Evolutionary conservation across 2,113 vertebrate species (phyloP).

Genomic region (Chloroceryle aenea): DNA sequence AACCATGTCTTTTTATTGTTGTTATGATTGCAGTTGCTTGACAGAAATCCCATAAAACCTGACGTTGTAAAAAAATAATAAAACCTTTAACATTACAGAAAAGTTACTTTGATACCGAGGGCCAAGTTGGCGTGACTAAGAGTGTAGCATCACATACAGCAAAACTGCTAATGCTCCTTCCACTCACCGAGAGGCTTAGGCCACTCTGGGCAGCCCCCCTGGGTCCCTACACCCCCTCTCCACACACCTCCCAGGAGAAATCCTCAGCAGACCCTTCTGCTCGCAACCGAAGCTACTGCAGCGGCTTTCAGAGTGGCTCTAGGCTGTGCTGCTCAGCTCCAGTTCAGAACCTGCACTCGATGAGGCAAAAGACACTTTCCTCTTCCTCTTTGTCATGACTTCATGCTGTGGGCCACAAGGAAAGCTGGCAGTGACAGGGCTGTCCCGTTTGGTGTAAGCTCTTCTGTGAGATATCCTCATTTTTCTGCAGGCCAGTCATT

Average conservation of each 20-base stretch:
- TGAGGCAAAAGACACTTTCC: not conserved
- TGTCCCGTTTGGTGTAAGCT: not conserved
- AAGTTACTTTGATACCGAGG: not conserved
- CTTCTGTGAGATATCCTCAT: not conserved
- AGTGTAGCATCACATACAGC: rapidly evolving
- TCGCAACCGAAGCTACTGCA: not conserved
- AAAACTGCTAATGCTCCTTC: not conserved
- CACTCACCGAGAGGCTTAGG: rapidly evolving
- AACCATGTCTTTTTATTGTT: not conserved
- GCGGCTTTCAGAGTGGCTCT: not conserved
- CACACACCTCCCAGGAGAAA: not conserved
- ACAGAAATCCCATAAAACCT: not conserved
- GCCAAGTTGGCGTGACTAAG: not conserved
- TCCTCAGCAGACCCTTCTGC: not conserved
- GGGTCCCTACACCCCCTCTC: not conserved
- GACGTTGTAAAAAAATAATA: not conserved
- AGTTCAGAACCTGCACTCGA: not conserved
- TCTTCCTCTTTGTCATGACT: not conserved
- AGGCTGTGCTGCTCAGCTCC: not conserved
- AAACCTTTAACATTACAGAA: not conserved
- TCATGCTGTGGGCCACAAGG: not conserved
- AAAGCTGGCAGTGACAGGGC: not conserved
- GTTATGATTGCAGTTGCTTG: not conserved
- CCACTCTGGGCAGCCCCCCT: not conserved
- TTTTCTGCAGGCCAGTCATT: not conserved